Conservation (phyloP, 2,113 vertebrate species). For the Elgaria multicarinata region DNA sequence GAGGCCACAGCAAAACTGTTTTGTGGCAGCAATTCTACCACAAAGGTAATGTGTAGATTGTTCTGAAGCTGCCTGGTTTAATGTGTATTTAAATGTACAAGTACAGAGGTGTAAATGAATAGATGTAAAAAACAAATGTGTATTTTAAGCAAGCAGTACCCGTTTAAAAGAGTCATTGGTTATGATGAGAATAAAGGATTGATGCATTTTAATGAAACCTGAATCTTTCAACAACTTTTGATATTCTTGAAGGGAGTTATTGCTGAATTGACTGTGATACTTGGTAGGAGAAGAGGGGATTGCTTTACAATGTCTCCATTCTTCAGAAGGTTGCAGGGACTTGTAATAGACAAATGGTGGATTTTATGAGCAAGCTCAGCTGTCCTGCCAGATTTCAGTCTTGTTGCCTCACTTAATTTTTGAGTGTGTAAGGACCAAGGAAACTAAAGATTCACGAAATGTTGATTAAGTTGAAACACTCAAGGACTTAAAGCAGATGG, state of each 20-base stretch:
- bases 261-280: background rate
- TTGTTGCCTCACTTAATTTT: background rate
- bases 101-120: background rate
- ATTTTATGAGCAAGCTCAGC: no score
- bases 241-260: background rate
- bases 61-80: background rate
- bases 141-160: background rate
- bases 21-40: background rate
- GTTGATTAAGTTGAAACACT: background rate
- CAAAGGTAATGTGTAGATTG: background rate
- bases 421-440: background rate
- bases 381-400: background rate
- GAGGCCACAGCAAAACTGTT: background rate
- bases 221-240: background rate
- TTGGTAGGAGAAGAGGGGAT: background rate
- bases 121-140: background rate
- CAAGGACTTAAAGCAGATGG: background rate
- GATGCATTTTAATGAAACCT: background rate
- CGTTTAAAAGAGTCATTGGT: background rate
- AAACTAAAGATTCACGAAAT: fast-evolving
- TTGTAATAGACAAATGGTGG: background rate
- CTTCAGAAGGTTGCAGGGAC: background rate
- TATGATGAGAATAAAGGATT: background rate
- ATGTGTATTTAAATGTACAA: background rate
- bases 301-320: background rate